Evolutionary conservation across 2,888 invertebrate genomes (phyloP).

Genomic region (Dynastes hyllus): DNA sequence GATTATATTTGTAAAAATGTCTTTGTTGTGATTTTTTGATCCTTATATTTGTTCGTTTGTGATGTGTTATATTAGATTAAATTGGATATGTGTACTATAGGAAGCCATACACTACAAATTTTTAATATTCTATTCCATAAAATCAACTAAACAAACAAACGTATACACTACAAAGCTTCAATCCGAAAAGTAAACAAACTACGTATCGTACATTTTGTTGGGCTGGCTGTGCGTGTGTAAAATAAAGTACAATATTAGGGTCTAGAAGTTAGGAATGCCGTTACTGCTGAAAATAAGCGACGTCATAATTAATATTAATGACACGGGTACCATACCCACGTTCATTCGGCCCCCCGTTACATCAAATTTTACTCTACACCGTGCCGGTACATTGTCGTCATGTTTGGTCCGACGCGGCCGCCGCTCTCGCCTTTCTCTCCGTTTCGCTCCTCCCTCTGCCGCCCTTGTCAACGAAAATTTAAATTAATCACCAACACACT

Average conservation of each 20-base stretch:
- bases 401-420: constrained; percentile 29
- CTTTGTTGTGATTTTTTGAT: too few species aligned
- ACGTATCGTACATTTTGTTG: background rate
- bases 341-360: constrained; percentile 46
- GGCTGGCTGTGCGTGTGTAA: constrained; percentile 3
- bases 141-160: background rate
- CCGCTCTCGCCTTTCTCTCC: background rate
- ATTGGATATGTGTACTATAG: too few species aligned
- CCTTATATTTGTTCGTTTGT: too few species aligned
- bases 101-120: background rate
- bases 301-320: constrained; percentile 46
- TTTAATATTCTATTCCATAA: background rate
- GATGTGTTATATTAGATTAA: too few species aligned
- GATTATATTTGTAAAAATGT: too few species aligned
- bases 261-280: constrained; percentile 15
- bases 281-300: constrained; percentile 42
- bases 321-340: constrained; percentile 30
- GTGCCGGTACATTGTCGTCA: constrained; percentile 28
- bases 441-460: background rate
- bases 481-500: constrained; percentile 45
- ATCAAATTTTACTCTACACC: constrained; percentile 42
- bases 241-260: constrained; percentile 36
- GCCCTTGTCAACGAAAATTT: constrained; percentile 43
- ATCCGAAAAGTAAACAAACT: constrained; percentile 8
- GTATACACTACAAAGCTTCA: background rate